A percentile compares a stretch with the other conserved stretches of the same genome.
Evolutionary conservation across 2,797 vertebrate genomes (phyloP).

Genomic region (Acanthurus tractus): DNA sequence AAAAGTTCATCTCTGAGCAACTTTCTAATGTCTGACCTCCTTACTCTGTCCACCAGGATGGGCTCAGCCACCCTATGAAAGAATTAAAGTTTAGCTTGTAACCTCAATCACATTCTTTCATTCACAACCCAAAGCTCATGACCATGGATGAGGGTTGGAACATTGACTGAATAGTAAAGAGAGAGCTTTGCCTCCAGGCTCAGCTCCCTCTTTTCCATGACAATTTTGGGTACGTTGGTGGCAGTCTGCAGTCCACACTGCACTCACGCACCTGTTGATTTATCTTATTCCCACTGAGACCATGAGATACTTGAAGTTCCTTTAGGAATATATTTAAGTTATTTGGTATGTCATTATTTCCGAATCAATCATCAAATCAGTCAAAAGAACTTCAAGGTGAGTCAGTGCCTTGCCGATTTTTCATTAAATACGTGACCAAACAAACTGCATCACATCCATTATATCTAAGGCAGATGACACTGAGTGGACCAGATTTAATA

Average conservation of each 20-base stretch:
- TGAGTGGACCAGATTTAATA: conserved; percentile 55
- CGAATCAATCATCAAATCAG: conserved; percentile 2
- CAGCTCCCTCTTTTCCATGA: background rate
- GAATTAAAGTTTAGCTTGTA: background rate
- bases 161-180: background rate
- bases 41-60: background rate
- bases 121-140: background rate
- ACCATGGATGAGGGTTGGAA: background rate
- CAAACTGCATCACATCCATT: conserved; percentile 8
- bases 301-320: too few relatives aligned
- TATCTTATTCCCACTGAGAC: background rate
- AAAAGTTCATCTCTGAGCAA: background rate
- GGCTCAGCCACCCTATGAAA: background rate
- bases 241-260: background rate
- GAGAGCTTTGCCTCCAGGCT: background rate
- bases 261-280: background rate
- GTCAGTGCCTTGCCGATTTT: conserved; percentile 27
- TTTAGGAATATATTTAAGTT: background rate
- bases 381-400: conserved; percentile 1
- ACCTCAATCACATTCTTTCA: background rate
- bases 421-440: conserved; percentile 30
- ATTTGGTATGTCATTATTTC: background rate
- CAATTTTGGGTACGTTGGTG: background rate
- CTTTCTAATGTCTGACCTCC: background rate
- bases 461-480: conserved; percentile 40